Conservation (phyloP, 2,888 invertebrate genomes). For the Ectropis crepuscularia region DNA sequence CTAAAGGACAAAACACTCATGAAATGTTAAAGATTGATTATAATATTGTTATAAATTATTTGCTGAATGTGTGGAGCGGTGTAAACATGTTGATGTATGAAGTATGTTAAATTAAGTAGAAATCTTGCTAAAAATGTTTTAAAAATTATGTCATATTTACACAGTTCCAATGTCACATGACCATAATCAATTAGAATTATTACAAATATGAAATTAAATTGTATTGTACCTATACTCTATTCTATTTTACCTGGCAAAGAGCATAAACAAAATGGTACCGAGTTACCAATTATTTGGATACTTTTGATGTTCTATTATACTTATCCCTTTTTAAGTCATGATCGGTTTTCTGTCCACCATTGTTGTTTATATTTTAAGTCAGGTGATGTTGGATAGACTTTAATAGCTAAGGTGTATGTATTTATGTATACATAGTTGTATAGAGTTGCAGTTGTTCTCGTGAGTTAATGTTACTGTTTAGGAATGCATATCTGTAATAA, state of each 20-base stretch:
- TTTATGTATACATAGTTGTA: conserved; percentile 61
- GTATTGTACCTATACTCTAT: conserved; percentile 38
- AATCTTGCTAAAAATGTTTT: conserved; percentile 1
- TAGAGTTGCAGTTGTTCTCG: conserved; percentile 75
- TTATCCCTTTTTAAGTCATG: no score
- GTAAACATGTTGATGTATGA: neutral
- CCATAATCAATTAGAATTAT: conserved; percentile 11
- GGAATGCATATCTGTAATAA: conserved; percentile 82
- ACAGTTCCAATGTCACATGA: conserved; percentile 31
- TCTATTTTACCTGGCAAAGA: no score
- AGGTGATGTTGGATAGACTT: no score
- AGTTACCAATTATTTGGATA: no score
- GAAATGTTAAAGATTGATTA: conserved; percentile 7
- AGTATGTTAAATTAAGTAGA: neutral
- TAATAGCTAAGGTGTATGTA: conserved; percentile 41
- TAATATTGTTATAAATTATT: conserved; percentile 11
- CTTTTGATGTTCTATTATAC: no score
- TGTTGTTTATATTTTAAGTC: no score
- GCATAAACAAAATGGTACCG: no score
- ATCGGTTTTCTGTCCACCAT: no score
- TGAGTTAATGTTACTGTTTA: conserved; percentile 78
- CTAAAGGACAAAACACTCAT: neutral
- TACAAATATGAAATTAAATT: conserved; percentile 8
- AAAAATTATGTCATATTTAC: conserved; percentile 6
- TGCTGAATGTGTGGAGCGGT: conserved; percentile 14